phyloP scores from a whole-genome alignment of 2,888 invertebrate species.

The Allophyes oxyacanthae region DNA sequence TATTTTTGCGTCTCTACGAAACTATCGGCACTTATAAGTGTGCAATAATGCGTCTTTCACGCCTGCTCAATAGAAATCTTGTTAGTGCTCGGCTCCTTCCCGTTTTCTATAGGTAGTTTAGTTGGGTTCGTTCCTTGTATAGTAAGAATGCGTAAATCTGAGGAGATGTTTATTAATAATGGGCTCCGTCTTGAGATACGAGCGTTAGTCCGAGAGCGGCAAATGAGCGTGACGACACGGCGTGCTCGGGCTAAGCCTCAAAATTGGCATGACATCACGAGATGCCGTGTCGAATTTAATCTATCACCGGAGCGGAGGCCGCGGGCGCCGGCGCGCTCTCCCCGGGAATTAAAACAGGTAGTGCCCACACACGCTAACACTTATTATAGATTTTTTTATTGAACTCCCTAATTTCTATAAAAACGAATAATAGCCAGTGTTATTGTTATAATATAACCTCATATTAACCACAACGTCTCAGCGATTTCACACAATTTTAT shows the following conservation, averaged over 20 bases:
- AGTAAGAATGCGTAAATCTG: conserved; percentile 45
- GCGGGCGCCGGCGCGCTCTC: conserved; percentile 77
- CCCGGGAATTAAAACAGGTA: conserved; percentile 79
- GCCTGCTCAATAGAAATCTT: conserved; percentile 73
- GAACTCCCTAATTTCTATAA: conserved; percentile 68
- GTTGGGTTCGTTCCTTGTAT: conserved; percentile 29
- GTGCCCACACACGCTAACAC: conserved; percentile 79
- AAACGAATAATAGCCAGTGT: conserved; percentile 68
- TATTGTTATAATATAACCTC: conserved; percentile 67
- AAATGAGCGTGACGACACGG: conserved; percentile 83
- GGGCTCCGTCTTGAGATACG: conserved; percentile 66
- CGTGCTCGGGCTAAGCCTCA: conserved; percentile 70
- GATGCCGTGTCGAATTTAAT: conserved; percentile 88
- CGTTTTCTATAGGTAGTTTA: conserved; percentile 25
- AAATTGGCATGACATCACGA: conserved; percentile 88
- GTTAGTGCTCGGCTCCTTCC: conserved; percentile 56
- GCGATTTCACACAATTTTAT: conserved; percentile 63
- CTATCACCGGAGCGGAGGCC: conserved; percentile 82
- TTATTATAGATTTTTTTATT: conserved; percentile 62
- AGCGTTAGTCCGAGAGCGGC: conserved; percentile 62
- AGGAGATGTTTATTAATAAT: conserved; percentile 70
- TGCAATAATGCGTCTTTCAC: conserved; percentile 76
- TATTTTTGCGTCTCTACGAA: conserved; percentile 84
- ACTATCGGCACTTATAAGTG: conserved; percentile 71
- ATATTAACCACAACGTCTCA: conserved; percentile 63